Evolutionary conservation across 2,113 vertebrate genomes (phyloP).

Genomic region (Boleophthalmus pectinirostris): DNA sequence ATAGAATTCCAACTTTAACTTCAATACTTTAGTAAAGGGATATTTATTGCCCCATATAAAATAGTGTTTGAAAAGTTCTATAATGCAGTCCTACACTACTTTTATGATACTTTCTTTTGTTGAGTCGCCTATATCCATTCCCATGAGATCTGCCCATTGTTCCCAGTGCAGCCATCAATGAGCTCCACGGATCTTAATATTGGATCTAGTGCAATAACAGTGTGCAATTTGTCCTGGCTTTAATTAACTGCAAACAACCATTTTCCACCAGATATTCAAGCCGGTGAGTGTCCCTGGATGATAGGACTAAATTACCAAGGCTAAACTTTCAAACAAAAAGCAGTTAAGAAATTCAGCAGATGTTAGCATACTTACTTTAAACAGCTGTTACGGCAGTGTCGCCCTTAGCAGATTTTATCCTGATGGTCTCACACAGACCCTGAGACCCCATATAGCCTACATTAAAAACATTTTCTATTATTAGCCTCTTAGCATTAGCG

Average conservation of each 20-base stretch:
- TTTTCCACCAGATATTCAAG: not conserved
- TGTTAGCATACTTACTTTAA: too few relatives aligned
- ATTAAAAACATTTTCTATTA: not conserved
- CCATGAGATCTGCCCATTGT: too few relatives aligned
- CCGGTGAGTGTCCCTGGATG: not conserved
- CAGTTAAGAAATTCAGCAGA: not conserved
- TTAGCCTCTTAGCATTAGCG: not conserved
- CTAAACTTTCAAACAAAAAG: not conserved
- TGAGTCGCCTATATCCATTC: too few relatives aligned
- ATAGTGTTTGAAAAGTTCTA: too few relatives aligned
- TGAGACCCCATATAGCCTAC: not conserved
- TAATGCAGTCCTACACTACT: too few relatives aligned
- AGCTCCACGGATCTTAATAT: not conserved
- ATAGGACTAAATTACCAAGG: not conserved
- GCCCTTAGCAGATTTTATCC: too few relatives aligned
- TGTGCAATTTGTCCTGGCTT: not conserved
- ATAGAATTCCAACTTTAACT: too few relatives aligned
- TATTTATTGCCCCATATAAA: too few relatives aligned
- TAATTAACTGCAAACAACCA: constrained; percentile 4
- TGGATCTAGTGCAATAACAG: not conserved
- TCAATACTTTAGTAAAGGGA: too few relatives aligned
- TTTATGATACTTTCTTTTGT: too few relatives aligned
- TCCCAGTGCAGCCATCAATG: too few relatives aligned
- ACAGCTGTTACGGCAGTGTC: too few relatives aligned
- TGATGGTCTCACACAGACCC: not conserved